Evolutionary conservation across 2,113 vertebrate genomes (phyloP).

Genomic region (Cyrtonyx montezumae): DNA sequence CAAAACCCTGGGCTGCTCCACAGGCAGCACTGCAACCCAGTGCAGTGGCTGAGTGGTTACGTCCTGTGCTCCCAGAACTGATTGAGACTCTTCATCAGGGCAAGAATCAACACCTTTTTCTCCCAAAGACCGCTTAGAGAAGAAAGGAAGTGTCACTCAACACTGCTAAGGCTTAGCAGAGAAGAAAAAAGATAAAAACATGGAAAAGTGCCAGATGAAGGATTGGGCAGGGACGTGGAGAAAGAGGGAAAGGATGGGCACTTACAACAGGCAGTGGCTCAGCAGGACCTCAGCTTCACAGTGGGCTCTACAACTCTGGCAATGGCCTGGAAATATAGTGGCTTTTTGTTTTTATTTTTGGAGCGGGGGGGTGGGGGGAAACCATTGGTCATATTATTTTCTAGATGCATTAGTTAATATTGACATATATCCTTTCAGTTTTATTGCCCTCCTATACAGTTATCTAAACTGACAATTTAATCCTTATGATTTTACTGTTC

Average conservation of each 20-base stretch:
- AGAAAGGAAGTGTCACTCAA: background rate
- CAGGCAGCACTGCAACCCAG: rapidly evolving
- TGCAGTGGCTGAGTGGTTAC: rapidly evolving
- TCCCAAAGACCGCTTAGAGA: background rate
- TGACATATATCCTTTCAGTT: background rate
- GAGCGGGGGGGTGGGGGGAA: background rate
- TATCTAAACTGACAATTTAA: background rate
- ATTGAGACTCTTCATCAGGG: background rate
- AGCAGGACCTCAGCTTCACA: background rate
- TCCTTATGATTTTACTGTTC: background rate
- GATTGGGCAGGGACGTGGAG: background rate
- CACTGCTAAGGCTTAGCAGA: background rate
- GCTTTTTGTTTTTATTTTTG: background rate
- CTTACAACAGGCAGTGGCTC: background rate
- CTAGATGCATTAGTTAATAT: background rate
- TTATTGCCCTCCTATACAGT: background rate
- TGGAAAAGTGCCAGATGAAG: background rate
- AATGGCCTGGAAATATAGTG: background rate
- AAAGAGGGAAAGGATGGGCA: background rate
- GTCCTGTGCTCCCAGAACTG: background rate
- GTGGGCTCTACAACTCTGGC: background rate
- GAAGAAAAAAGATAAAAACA: background rate
- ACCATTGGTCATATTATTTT: background rate
- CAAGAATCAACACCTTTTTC: background rate
- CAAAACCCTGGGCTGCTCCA: background rate